These are phyloP conservation scores for Acronicta psi DNA, from an alignment of 2,888 invertebrate genomes.

Conservation along the genomic window DNA sequence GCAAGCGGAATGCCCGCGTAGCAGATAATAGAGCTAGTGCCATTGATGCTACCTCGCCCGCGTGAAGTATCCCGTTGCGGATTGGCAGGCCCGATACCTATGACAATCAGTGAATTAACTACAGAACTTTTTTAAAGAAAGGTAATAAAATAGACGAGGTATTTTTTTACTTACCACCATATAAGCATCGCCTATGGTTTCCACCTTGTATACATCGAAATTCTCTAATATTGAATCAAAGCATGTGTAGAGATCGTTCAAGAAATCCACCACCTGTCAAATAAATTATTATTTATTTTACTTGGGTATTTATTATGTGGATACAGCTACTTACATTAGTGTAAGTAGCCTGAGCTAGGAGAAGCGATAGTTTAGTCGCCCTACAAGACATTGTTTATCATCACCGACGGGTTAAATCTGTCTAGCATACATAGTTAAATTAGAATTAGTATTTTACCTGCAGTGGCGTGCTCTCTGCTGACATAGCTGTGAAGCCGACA, in stretches of 20 bases:
- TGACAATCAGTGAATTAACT: background rate
- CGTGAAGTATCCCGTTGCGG: constrained; percentile 96
- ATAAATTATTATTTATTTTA: background rate
- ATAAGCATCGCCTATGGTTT: constrained; percentile 97
- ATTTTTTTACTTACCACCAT: constrained; percentile 92
- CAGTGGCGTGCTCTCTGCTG: constrained; percentile 96
- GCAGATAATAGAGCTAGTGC: constrained; percentile 95
- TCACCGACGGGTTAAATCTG: too few species aligned
- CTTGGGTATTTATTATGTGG: background rate
- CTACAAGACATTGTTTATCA: too few species aligned
- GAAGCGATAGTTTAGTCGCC: too few species aligned
- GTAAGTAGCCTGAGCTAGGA: too few species aligned
- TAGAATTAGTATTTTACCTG: constrained; percentile 90
- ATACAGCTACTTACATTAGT: too few species aligned
- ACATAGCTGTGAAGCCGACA: constrained; percentile 97
- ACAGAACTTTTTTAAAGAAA: too few species aligned
- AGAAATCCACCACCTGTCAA: constrained; percentile 95
- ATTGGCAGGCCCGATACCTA: constrained; percentile 96
- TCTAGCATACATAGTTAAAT: too few species aligned
- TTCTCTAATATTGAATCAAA: constrained; percentile 98
- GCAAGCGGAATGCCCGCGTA: constrained; percentile 95
- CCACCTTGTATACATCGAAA: constrained; percentile 98
- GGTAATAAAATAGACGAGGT: too few species aligned
- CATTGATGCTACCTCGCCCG: constrained; percentile 98
- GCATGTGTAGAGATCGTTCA: constrained; percentile 98